phyloP scores from a whole-genome alignment of 2,113 vertebrate genomes.

The Balaenoptera acutorostrata region DNA sequence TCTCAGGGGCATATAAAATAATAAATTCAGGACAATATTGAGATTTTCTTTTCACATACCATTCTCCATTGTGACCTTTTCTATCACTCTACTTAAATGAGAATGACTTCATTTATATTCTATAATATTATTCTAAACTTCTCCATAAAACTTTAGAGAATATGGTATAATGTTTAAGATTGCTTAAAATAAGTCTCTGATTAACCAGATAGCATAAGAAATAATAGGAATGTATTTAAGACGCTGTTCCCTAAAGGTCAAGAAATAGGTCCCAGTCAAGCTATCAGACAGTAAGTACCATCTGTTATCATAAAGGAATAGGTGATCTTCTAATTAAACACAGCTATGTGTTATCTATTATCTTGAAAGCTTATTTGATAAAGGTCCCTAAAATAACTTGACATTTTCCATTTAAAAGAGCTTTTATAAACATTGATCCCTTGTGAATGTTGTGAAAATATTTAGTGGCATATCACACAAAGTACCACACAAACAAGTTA shows the following conservation, averaged over 20 bases:
- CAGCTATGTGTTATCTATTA: neutral
- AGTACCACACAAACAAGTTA: neutral
- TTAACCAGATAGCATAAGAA: neutral
- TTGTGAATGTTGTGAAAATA: neutral
- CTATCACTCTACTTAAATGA: neutral
- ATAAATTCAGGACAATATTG: neutral
- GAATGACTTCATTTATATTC: neutral
- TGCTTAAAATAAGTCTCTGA: neutral
- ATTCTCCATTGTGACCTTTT: neutral
- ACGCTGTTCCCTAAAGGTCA: neutral
- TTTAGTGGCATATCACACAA: neutral
- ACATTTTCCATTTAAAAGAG: neutral
- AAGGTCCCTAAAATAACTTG: neutral
- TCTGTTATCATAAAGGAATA: neutral
- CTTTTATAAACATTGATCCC: neutral
- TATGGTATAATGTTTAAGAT: neutral
- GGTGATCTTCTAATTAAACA: constrained; percentile 29
- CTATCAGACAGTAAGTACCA: neutral
- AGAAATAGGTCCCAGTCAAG: neutral
- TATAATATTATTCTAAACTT: neutral
- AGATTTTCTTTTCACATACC: neutral
- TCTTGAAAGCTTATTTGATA: neutral
- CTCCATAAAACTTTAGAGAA: neutral
- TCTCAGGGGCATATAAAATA: neutral
- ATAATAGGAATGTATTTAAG: neutral